These are phyloP conservation scores for Sylvietta virens DNA, from an alignment of 2,113 vertebrate species.

Conservation along the genomic window DNA sequence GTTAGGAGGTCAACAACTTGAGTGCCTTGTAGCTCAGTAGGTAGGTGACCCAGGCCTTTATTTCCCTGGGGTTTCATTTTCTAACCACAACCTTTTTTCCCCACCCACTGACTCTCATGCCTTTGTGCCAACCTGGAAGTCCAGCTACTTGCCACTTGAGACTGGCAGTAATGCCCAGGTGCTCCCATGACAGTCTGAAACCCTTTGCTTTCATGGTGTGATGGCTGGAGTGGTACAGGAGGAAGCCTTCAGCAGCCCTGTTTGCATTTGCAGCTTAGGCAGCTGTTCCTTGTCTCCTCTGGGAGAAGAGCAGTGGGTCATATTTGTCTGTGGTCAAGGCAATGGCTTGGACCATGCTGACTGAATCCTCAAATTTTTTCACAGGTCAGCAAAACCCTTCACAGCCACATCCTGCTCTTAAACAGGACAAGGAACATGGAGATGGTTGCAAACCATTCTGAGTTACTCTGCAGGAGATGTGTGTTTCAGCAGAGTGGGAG, in stretches of 20 bases:
- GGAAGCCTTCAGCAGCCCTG: neutral
- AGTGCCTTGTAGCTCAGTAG: neutral
- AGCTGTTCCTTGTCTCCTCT: neutral
- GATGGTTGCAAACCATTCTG: neutral
- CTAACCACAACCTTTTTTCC: neutral
- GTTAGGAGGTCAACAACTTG: neutral
- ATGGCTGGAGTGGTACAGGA: fast-evolving
- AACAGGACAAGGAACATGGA: neutral
- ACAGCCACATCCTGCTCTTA: neutral
- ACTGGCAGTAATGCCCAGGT: neutral
- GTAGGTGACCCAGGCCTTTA: neutral
- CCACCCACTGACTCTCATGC: neutral
- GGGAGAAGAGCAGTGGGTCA: neutral
- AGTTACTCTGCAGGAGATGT: neutral
- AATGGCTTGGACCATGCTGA: neutral
- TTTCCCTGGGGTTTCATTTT: neutral
- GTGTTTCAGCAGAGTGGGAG: neutral
- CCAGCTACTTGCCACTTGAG: neutral
- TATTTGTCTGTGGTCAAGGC: neutral
- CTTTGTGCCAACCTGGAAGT: neutral
- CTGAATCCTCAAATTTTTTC: neutral
- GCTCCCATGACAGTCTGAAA: neutral
- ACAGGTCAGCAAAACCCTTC: neutral
- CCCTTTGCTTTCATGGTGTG: fast-evolving
- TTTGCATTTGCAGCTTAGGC: neutral